A percentile compares a stretch with the other conserved stretches of the same genome.
These are phyloP conservation scores for Tenualosa ilisha DNA, from an alignment of 2,797 vertebrate genomes.

Conservation along the genomic window DNA sequence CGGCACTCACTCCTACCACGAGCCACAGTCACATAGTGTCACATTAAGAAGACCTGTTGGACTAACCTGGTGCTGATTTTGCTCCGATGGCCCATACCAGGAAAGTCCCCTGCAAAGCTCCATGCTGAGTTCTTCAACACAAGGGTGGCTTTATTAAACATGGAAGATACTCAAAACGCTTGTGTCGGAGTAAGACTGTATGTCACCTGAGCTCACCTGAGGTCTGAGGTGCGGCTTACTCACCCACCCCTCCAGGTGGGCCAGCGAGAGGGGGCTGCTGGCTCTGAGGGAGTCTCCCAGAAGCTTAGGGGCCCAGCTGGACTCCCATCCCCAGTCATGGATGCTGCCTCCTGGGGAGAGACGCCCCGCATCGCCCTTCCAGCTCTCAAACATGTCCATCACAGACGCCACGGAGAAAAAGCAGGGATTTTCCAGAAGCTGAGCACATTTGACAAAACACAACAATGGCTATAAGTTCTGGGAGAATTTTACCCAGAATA, in stretches of 20 bases:
- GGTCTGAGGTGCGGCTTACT: slow-evolving; percentile 58
- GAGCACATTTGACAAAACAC: too few relatives aligned
- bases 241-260: slow-evolving; percentile 70
- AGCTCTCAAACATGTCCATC: slow-evolving; percentile 44
- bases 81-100: slow-evolving; percentile 60
- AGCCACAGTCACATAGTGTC: not conserved
- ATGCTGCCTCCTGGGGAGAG: slow-evolving; percentile 50
- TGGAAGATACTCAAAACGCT: not conserved
- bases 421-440: not conserved
- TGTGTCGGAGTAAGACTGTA: not conserved
- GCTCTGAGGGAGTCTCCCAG: slow-evolving; percentile 51
- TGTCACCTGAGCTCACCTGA: slow-evolving; percentile 59
- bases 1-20: not conserved
- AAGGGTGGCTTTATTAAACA: not conserved
- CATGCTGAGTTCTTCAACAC: slow-evolving; percentile 66
- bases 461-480: too few relatives aligned
- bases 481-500: too few relatives aligned
- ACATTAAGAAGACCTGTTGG: not conserved
- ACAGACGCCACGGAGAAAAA: not conserved
- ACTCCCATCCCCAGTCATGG: slow-evolving; percentile 43
- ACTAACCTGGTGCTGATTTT: slow-evolving; percentile 63
- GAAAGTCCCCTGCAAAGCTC: slow-evolving; percentile 57
- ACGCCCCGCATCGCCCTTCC: slow-evolving; percentile 48
- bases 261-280: slow-evolving; percentile 56
- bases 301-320: slow-evolving; percentile 45